These are phyloP conservation scores for Brachionichthys hirsutus DNA, from an alignment of 2,113 vertebrate genomes.

Conservation along the genomic window DNA sequence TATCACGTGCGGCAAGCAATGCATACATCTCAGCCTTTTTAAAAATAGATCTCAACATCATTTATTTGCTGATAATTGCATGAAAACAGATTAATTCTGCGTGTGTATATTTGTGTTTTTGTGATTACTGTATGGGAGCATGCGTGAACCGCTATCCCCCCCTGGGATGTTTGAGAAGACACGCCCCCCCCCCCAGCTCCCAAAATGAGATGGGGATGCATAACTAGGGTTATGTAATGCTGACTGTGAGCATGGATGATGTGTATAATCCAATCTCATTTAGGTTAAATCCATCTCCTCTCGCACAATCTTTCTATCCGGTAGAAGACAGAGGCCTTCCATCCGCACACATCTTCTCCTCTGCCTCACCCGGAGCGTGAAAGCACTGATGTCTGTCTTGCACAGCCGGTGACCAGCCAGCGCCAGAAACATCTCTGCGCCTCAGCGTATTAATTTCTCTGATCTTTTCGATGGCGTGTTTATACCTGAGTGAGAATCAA, in stretches of 20 bases:
- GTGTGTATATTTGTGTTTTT: not conserved
- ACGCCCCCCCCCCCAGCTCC: conserved; percentile 14
- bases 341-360: conserved; percentile 43
- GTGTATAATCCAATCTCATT: conserved; percentile 74
- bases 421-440: conserved; percentile 35
- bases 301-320: conserved; percentile 40
- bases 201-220: conserved; percentile 68
- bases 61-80: no score
- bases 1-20: no score
- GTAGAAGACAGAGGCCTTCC: conserved; percentile 46
- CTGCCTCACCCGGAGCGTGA: conserved; percentile 29
- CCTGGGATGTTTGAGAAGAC: conserved; percentile 38
- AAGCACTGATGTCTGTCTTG: conserved; percentile 33
- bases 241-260: conserved; percentile 66
- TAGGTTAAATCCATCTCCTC: conserved; percentile 71
- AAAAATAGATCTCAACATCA: no score
- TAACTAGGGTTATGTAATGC: conserved; percentile 79
- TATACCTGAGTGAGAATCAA: conserved; percentile 23
- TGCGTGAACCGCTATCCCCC: conserved; percentile 37
- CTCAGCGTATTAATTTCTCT: not conserved
- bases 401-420: conserved; percentile 38
- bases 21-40: not conserved
- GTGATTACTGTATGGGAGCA: conserved; percentile 9
- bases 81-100: not conserved
- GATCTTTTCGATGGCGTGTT: conserved; percentile 19